Base-by-base conservation (phyloP, 1,140 invertebrate genomes). In the Hesperophylax magnus region DNA sequence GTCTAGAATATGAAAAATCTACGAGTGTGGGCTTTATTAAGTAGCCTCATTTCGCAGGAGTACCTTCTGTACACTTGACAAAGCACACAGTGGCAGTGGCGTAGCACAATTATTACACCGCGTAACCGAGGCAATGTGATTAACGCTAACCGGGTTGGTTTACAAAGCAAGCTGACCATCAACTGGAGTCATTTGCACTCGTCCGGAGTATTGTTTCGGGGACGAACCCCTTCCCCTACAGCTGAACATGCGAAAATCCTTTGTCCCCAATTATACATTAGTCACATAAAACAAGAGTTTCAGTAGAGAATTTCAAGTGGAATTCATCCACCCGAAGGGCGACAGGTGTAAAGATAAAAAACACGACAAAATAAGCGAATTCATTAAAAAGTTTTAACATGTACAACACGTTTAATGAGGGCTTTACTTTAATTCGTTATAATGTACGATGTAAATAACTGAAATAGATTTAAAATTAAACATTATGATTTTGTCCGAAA, bases 141-240 rank as follows among this genome's bases (percentile, higher is more conserved):
- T 72, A 72, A 72, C 69, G 69, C 69, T 27, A 72, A 54, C 47
- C 69, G 22, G 69, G 69, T 47, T 14, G 39, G 54, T 56, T 72
- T 72, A 72, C 69, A 72, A 72, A 72, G 69, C 69, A 54, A 53
- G 17, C 47, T 18, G 52, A 22, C 18, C 52, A 27, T 56, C 22
- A 20, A 72, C 47, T 22, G 27, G 47, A 53, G 69, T 72, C 69
- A 22, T 72, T 72, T 72, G 69, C 69, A 72, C 69, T 72, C 69
- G 52, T 72, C 47, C 39, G 69, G 27, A 14, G 65, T 54, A 72
- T 72, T 72, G 69, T 72, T 31, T 54, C 18, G 69, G 53, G 20
- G 18, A 52, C 52, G 52, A 52, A 14, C 39, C 39, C 39, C 39
- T 14, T 20, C n/a, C 65, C 27, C 65, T 17, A 47, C 31, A 18